Percentiles rank a stretch among this genome's conserved stretches.
Conservation (phyloP, 2,797 vertebrate genomes). For the Hydrolagus colliei region DNA sequence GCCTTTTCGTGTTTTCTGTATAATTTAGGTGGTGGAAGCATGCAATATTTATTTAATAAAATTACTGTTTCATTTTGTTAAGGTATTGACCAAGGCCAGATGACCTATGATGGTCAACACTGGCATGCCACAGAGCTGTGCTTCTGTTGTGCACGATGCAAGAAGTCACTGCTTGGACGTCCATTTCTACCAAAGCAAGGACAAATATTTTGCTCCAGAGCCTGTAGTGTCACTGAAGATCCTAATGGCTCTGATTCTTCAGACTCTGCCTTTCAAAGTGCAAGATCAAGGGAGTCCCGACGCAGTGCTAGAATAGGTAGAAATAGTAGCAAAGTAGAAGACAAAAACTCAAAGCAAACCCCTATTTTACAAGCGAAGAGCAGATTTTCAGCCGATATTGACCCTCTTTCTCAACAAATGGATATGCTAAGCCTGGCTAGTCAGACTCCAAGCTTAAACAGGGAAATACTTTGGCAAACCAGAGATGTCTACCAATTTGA, state of each 20-base stretch:
- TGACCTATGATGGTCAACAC: constrained; percentile 96
- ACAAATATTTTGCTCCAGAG: constrained; percentile 94
- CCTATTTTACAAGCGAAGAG: constrained; percentile 67
- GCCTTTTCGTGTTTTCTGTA: neutral
- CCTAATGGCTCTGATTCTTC: constrained; percentile 88
- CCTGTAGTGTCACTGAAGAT: constrained; percentile 85
- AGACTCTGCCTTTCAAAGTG: constrained; percentile 90
- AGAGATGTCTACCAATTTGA: constrained; percentile 73
- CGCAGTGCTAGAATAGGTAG: constrained; percentile 83
- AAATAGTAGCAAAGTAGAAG: constrained; percentile 64
- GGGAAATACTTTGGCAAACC: constrained; percentile 82
- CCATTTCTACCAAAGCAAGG: constrained; percentile 96
- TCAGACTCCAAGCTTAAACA: constrained; percentile 84
- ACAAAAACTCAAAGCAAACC: constrained; percentile 54
- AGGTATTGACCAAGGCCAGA: constrained; percentile 98
- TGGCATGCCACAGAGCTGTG: constrained; percentile 95
- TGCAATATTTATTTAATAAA: neutral
- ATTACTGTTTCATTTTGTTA: neutral
- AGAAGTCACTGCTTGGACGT: constrained; percentile 86
- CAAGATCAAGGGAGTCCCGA: constrained; percentile 81
- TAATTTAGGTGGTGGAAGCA: neutral
- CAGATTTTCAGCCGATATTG: constrained; percentile 79
- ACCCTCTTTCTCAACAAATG: constrained; percentile 94
- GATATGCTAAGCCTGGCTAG: constrained; percentile 93
- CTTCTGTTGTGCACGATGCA: constrained; percentile 93